Evolutionary conservation across 1,140 invertebrate genomes (phyloP).

Genomic region (Drosophila biarmipes): DNA sequence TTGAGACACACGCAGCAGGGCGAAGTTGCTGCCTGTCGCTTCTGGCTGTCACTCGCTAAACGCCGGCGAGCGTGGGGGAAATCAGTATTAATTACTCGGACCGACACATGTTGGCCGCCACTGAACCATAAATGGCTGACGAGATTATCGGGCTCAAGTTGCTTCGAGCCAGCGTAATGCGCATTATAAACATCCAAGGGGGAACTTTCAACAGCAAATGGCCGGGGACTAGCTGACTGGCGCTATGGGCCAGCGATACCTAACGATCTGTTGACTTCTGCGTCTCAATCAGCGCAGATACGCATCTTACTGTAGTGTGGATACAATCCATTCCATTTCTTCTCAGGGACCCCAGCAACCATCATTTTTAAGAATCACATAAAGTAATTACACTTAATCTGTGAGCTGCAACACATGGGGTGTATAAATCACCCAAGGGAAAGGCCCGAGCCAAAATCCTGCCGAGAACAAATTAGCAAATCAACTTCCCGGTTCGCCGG

Average conservation of each 20-base stretch:
- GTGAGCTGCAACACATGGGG: not conserved
- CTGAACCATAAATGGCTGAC: constrained; percentile 19
- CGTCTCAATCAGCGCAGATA: too few species aligned
- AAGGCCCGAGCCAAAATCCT: not conserved
- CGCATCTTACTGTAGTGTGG: too few species aligned
- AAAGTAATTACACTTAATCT: not conserved
- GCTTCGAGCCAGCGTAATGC: constrained; percentile 16
- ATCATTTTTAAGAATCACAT: too few species aligned
- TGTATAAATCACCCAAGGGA: constrained; percentile 1
- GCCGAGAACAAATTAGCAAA: constrained; percentile 7
- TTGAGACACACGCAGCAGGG: constrained; percentile 39
- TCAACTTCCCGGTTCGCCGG: not conserved
- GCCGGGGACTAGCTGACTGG: not conserved
- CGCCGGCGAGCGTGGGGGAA: constrained; percentile 53
- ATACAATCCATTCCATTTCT: too few species aligned
- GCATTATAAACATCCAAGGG: constrained; percentile 5
- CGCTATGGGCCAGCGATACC: too few species aligned
- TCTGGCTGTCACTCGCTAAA: constrained; percentile 56
- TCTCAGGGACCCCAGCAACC: too few species aligned
- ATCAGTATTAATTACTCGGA: constrained; percentile 77
- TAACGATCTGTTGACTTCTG: too few species aligned
- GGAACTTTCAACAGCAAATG: not conserved
- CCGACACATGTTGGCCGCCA: constrained; percentile 6
- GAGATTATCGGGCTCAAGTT: constrained; percentile 1
- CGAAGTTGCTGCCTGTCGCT: constrained; percentile 37